Evolutionary conservation across 2,888 invertebrate genomes (phyloP).

Genomic region (Acleris laterana): DNA sequence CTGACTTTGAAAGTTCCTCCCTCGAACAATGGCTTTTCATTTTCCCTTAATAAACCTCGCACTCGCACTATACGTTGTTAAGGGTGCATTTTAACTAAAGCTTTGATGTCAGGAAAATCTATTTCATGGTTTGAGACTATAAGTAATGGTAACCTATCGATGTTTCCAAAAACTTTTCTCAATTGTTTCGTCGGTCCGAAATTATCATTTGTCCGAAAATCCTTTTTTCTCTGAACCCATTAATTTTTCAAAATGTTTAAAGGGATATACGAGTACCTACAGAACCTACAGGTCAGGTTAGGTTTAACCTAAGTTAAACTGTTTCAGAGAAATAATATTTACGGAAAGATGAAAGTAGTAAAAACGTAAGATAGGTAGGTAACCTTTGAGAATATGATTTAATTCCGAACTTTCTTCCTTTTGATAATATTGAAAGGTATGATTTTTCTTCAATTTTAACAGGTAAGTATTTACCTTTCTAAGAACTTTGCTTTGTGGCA

Average conservation of each 20-base stretch:
- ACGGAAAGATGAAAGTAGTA: no score
- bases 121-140: constrained; percentile 8
- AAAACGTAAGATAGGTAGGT: no score
- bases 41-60: constrained; percentile 26
- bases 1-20: constrained; percentile 27
- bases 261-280: no score
- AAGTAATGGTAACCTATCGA: no score
- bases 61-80: constrained; percentile 11
- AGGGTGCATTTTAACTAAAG: neutral
- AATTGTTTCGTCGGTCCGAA: no score
- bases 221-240: no score
- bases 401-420: neutral
- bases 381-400: neutral
- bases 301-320: no score
- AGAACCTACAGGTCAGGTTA: no score
- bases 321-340: no score
- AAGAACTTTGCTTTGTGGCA: constrained; percentile 21
- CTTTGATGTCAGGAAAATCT: constrained; percentile 5
- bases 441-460: constrained; percentile 22
- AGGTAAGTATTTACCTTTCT: constrained; percentile 4
- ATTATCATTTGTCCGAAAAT: neutral
- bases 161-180: no score
- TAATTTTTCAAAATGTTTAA: no score
- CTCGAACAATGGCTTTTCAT: constrained; percentile 32
- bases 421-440: neutral